These are phyloP conservation scores for Plodia interpunctella DNA, from an alignment of 1,140 invertebrate species.

Conservation along the genomic window DNA sequence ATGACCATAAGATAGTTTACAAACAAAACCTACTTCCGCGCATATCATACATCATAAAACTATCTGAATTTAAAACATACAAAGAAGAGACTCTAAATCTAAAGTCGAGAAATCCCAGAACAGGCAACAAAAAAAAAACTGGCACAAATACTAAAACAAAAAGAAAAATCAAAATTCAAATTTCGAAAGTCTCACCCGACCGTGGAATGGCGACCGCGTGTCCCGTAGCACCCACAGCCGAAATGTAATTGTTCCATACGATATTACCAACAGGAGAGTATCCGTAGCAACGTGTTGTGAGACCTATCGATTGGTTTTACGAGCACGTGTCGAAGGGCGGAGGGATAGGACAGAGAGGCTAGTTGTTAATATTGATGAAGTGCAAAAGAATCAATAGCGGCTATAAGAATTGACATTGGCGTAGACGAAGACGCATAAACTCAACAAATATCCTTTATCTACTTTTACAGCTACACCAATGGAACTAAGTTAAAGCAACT, in stretches of 20 bases:
- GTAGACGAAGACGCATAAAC: too few relatives aligned
- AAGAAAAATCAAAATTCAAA: neutral
- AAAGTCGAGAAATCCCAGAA: neutral
- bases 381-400: neutral
- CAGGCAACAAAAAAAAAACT: neutral
- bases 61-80: too few relatives aligned
- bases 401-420: neutral
- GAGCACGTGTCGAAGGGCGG: slow-evolving; percentile 6
- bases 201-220: neutral
- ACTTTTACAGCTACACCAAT: too few relatives aligned
- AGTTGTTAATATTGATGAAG: neutral
- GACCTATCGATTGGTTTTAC: neutral
- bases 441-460: too few relatives aligned
- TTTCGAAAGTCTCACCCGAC: neutral
- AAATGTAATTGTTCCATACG: neutral
- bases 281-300: slow-evolving; percentile 2
- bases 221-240: neutral
- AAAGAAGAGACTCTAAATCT: neutral
- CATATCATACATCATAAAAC: too few relatives aligned
- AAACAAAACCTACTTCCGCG: too few relatives aligned
- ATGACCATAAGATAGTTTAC: too few relatives aligned
- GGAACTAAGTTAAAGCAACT: too few relatives aligned
- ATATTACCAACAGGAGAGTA: slow-evolving; percentile 7
- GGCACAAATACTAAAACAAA: neutral
- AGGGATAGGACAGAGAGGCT: neutral